Evolutionary conservation across 2,797 vertebrate genomes (phyloP).

Genomic region (Prunella strophiata): DNA sequence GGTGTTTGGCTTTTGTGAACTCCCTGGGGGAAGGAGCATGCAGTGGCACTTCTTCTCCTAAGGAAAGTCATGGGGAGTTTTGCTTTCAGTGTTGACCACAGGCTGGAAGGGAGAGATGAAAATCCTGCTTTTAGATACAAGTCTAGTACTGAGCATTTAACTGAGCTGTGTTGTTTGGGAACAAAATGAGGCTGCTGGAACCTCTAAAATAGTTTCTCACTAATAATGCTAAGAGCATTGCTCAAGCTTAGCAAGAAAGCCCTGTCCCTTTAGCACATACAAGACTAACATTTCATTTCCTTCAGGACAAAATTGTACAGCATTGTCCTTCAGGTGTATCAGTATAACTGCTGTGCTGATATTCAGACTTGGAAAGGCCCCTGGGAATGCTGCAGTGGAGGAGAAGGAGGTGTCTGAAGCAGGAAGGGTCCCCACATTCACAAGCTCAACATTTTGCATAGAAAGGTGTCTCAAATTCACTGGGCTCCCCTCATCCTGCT

Average conservation of each 20-base stretch:
- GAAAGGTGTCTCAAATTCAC: slow-evolving; percentile 24
- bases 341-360: background rate
- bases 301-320: background rate
- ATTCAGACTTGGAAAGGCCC: background rate
- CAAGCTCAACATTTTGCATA: background rate
- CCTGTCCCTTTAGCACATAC: background rate
- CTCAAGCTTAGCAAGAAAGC: background rate
- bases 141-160: background rate
- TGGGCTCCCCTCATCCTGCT: background rate
- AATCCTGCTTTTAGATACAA: background rate
- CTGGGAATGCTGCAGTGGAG: background rate
- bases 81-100: background rate
- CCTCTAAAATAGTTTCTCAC: background rate
- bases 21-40: background rate
- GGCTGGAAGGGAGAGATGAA: background rate
- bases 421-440: background rate
- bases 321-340: background rate
- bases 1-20: background rate
- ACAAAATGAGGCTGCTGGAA: background rate
- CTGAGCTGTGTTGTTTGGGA: background rate
- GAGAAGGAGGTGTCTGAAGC: background rate
- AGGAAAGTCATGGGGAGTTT: background rate
- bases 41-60: background rate
- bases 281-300: background rate
- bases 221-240: background rate